Percentiles rank a stretch among this genome's conserved stretches.
Conservation (phyloP, 2,888 invertebrate genomes). For the Napeogenes inachia region DNA sequence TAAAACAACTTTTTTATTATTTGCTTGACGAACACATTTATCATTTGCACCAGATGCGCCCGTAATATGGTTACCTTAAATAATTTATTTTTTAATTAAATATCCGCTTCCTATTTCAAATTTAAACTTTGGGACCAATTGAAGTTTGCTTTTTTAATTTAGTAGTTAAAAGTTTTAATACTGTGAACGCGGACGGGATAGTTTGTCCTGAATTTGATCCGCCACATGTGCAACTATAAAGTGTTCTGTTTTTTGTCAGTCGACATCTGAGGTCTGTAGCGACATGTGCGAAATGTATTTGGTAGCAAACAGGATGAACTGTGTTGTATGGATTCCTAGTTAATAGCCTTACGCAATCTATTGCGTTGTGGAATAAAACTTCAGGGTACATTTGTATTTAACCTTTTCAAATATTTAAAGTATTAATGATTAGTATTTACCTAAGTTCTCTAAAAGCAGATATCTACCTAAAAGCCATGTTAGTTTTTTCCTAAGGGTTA, state of each 20-base stretch:
- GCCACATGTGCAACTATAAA: constrained; percentile 54
- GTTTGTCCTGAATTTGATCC: constrained; percentile 51
- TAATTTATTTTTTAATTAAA: constrained; percentile 67
- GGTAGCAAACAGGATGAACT: constrained; percentile 46
- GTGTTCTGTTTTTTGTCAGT: constrained; percentile 67
- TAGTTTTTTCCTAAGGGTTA: constrained; percentile 55
- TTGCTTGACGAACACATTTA: constrained; percentile 59
- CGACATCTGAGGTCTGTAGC: constrained; percentile 57
- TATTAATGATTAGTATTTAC: constrained; percentile 57
- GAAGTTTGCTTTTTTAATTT: constrained; percentile 3
- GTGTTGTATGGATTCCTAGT: constrained; percentile 20
- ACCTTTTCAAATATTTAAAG: constrained; percentile 9
- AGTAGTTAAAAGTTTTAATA: constrained; percentile 3
- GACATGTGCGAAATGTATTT: constrained; percentile 66
- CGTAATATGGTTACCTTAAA: constrained; percentile 59
- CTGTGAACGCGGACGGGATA: constrained; percentile 9
- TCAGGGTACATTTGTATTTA: neutral
- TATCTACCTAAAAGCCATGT: constrained; percentile 54
- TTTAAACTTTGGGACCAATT: constrained; percentile 37
- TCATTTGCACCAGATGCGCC: constrained; percentile 69
- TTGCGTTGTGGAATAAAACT: constrained; percentile 2
- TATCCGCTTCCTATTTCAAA: constrained; percentile 49
- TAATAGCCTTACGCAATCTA: constrained; percentile 1
- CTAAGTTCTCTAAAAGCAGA: constrained; percentile 53
- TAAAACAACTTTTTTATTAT: constrained; percentile 54